Evolutionary conservation across 2,797 vertebrate genomes (phyloP), one percentile per base, ranked within the genome.

Genomic region (Melanitta fusca): DNA sequence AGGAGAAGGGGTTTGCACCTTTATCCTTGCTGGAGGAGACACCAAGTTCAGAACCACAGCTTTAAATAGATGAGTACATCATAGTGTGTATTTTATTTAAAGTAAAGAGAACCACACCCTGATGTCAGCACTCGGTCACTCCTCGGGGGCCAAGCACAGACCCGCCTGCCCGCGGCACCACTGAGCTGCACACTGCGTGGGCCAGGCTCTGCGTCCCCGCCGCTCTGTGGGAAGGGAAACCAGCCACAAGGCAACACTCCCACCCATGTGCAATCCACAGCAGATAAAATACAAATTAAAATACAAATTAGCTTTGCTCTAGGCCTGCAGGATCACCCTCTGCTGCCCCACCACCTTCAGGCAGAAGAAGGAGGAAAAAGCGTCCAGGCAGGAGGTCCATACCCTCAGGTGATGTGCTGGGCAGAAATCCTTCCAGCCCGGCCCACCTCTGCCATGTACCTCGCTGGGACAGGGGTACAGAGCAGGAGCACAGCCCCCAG

Each of bases 141-240:
- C 30, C 57, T 28, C 56, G 13, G 53, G 20, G n/a, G 32, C 58
- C 30, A 28, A 39, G 62, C 58, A 16, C 5, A 0, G 19, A 36
- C 66, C 34, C 56, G 81, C 34, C 61, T 19, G 41, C 19, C 39
- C 36, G 2, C 3, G 22, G 79, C 58, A 27, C 36, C 53, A 38
- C 15, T 15, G 30, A 49, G 53, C 62, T 74, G 61, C 32, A 0
- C 2, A 2, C 47, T 49, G 49, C 7, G 13, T 2, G 11, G 34
- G 65, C 24, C 54, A 45, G 34, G 1, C 24, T 6, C 54, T 13
- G 56, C 2, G 1, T 8, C 34, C 43, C 39, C 2, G 2, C 8
- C 6, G 1, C 0, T 45, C 2, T 17, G 65, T 38, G 87, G 53
- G 45, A 36, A 72, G 25, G 32, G 45, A 45, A 41, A 11, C 22